Evolutionary conservation across 2,113 vertebrate genomes (phyloP).

Genomic region (Pleuronectes platessa): DNA sequence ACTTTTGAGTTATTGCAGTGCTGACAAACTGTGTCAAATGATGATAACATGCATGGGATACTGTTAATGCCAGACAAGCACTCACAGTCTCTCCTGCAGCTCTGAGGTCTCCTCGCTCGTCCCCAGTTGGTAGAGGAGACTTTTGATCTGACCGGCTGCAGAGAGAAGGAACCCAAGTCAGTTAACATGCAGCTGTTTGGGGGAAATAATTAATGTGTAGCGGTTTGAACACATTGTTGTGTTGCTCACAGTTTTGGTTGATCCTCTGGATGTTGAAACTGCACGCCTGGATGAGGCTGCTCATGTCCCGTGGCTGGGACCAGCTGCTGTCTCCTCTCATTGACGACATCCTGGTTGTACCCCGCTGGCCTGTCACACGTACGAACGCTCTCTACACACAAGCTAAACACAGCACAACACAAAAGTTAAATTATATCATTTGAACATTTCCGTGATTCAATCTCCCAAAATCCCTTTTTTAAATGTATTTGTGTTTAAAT

Average conservation of each 20-base stretch:
- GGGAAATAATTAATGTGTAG: not conserved
- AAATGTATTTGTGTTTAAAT: not conserved
- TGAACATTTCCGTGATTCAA: not conserved
- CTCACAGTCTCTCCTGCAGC: slow-evolving; percentile 91
- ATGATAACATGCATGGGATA: not conserved
- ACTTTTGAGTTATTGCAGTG: not conserved
- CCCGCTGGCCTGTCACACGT: not conserved
- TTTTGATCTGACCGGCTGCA: slow-evolving; percentile 90
- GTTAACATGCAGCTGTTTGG: no score
- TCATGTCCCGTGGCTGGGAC: slow-evolving; percentile 81
- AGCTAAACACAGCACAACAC: not conserved
- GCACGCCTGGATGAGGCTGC: slow-evolving; percentile 87
- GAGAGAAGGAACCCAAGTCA: not conserved
- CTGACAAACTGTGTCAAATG: not conserved
- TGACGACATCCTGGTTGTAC: slow-evolving; percentile 62
- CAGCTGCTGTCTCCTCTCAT: slow-evolving; percentile 68
- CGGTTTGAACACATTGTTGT: not conserved
- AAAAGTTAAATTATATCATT: not conserved
- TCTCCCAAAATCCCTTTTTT: not conserved
- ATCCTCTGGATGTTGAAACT: slow-evolving; percentile 91
- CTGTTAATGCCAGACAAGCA: slow-evolving; percentile 24
- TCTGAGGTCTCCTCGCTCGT: slow-evolving; percentile 89
- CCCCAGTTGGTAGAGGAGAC: slow-evolving; percentile 89
- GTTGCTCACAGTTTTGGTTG: slow-evolving; percentile 90
- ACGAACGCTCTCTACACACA: not conserved